These are phyloP conservation scores for Umimayanthus kanabou DNA, from an alignment of 92 coral and sea anemone genomes.

Conservation along the genomic window DNA sequence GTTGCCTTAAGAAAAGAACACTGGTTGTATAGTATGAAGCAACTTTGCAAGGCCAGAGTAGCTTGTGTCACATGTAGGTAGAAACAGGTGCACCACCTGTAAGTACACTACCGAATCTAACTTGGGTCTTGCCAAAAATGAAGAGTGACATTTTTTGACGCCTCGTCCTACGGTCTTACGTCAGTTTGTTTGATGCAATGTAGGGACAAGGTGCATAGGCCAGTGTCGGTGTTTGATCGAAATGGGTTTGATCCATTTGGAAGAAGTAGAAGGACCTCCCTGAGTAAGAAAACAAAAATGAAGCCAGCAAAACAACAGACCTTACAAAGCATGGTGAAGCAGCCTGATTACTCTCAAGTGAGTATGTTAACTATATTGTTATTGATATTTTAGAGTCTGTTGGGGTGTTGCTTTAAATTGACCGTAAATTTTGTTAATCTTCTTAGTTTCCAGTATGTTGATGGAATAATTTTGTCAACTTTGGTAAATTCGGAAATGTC, in stretches of 20 bases:
- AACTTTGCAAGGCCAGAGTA: not conserved
- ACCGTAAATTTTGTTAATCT: no score
- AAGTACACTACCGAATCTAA: not conserved
- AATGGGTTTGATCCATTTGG: conserved; percentile 92
- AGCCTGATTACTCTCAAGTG: conserved; percentile 87
- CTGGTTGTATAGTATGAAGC: not conserved
- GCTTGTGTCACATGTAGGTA: no score
- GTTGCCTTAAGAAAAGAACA: no score
- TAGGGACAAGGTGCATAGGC: conserved; percentile 94
- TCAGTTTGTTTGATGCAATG: not conserved
- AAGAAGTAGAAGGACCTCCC: conserved; percentile 80
- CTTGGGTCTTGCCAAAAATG: not conserved
- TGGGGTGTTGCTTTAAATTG: no score
- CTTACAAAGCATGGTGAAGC: conserved; percentile 72
- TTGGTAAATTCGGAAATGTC: not conserved
- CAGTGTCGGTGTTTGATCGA: conserved; percentile 95
- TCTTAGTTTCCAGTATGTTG: not conserved
- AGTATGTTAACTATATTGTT: not conserved
- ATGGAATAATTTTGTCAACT: not conserved
- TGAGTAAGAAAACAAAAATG: conserved; percentile 93
- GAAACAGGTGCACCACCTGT: not conserved
- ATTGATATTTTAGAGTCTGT: not conserved
- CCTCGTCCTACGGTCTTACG: not conserved
- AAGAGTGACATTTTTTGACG: not conserved
- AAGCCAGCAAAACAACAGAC: conserved; percentile 83